A percentile compares a stretch with the other conserved stretches of the same genome.
These are phyloP conservation scores for Tetrapedia diversipes DNA, from an alignment of 2,888 invertebrate genomes.

Conservation along the genomic window DNA sequence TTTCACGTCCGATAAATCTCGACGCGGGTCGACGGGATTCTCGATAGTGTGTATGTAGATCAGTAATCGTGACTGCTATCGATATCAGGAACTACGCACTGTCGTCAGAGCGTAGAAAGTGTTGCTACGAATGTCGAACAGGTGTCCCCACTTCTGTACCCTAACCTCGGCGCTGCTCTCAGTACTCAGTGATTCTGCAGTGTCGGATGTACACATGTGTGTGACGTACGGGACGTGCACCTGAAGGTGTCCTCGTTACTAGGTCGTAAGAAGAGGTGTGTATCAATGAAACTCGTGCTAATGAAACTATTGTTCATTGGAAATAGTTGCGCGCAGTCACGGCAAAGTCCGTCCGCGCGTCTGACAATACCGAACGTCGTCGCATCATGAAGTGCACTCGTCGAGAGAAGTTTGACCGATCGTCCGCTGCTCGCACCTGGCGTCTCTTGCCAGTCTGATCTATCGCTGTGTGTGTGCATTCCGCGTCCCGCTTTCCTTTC, in stretches of 20 bases:
- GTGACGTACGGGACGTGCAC: slow-evolving; percentile 58
- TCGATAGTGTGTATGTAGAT: slow-evolving; percentile 44
- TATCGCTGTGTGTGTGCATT: slow-evolving; percentile 22
- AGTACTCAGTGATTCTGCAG: slow-evolving; percentile 51
- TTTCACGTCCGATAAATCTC: slow-evolving; percentile 55
- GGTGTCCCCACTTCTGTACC: slow-evolving; percentile 65
- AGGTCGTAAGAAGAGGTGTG: slow-evolving; percentile 60
- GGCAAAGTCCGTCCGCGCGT: slow-evolving; percentile 31
- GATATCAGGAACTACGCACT: slow-evolving; percentile 37
- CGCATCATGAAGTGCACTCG: slow-evolving; percentile 20
- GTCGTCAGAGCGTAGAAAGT: slow-evolving; percentile 48
- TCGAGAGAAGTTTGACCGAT: slow-evolving; percentile 34
- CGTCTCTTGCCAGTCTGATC: slow-evolving; percentile 38
- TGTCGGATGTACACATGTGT: slow-evolving; percentile 65
- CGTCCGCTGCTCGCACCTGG: slow-evolving; percentile 41
- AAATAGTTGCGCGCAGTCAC: slow-evolving; percentile 1
- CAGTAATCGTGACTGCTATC: slow-evolving; percentile 33
- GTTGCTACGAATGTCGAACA: slow-evolving; percentile 69
- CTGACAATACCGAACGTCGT: slow-evolving; percentile 15
- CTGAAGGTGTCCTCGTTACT: slow-evolving; percentile 56
- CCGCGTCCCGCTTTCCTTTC: slow-evolving; percentile 42
- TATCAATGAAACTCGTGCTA: slow-evolving; percentile 52
- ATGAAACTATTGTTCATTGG: neutral
- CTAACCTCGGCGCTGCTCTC: slow-evolving; percentile 63
- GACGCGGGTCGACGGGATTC: slow-evolving; percentile 33